Evolutionary conservation across 2,797 vertebrate genomes (phyloP).

Genomic region (Podarcis lilfordi): DNA sequence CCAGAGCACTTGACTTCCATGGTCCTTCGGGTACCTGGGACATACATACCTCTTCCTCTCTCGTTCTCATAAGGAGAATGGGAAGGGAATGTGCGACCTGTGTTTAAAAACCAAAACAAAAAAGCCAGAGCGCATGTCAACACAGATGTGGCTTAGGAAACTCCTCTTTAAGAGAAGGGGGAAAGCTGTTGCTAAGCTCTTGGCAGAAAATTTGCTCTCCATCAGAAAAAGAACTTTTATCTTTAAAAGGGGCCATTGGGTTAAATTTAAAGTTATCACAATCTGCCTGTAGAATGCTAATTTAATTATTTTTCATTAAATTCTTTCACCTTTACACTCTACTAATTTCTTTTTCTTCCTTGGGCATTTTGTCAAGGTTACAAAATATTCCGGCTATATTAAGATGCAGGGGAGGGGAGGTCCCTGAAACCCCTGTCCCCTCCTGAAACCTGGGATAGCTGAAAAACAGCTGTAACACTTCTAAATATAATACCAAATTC

Average conservation of each 20-base stretch:
- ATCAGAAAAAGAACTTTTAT: background rate
- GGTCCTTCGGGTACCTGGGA: background rate
- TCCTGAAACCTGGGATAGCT: conserved; percentile 60
- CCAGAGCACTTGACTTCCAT: background rate
- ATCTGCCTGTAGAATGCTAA: conserved; percentile 33
- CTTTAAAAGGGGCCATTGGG: conserved; percentile 10
- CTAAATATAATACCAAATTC: conserved; percentile 70
- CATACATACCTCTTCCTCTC: background rate
- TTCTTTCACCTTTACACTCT: conserved; percentile 42
- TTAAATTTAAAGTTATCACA: conserved; percentile 18
- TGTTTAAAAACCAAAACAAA: background rate
- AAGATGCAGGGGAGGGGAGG: conserved; percentile 56
- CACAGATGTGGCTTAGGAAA: background rate
- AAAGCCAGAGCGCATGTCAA: rapidly evolving
- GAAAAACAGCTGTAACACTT: conserved; percentile 63
- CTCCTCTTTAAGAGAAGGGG: background rate
- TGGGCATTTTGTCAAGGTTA: conserved; percentile 58
- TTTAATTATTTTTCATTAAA: conserved; percentile 53
- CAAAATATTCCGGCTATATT: conserved; percentile 56
- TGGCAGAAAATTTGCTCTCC: background rate
- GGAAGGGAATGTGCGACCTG: background rate
- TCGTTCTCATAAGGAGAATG: background rate
- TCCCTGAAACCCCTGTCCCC: conserved; percentile 16
- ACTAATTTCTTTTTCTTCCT: conserved; percentile 23
- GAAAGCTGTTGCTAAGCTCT: background rate